A percentile compares a stretch with the other conserved stretches of the same genome.
Evolutionary conservation across 2,797 vertebrate genomes (phyloP).

Genomic region (Phyllotis vaccarum): DNA sequence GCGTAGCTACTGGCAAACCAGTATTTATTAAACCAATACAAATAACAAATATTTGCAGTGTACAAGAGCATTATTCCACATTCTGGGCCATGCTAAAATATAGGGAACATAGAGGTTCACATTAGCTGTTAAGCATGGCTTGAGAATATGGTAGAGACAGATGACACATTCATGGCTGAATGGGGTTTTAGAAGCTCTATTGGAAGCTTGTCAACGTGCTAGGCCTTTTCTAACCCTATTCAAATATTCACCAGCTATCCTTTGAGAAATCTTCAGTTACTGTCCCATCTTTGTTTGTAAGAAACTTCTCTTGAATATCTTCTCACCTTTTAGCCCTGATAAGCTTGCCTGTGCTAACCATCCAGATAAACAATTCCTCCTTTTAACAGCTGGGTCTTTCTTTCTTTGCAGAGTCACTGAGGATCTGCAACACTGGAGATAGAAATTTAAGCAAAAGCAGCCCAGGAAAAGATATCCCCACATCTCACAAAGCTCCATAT

Average conservation of each 20-base stretch:
- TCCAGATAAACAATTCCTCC: background rate
- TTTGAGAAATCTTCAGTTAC: background rate
- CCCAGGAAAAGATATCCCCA: background rate
- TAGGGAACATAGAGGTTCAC: background rate
- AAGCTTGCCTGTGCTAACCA: background rate
- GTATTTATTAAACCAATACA: no score
- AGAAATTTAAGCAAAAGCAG: background rate
- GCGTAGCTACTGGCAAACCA: no score
- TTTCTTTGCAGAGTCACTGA: background rate
- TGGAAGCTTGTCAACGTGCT: background rate
- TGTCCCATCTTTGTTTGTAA: background rate
- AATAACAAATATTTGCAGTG: no score
- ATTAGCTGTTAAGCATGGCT: background rate
- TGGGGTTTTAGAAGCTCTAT: background rate
- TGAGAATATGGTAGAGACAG: background rate
- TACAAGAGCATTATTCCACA: no score
- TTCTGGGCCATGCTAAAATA: background rate
- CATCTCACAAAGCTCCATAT: background rate
- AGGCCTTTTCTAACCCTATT: background rate
- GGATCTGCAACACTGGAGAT: background rate
- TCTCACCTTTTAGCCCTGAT: background rate
- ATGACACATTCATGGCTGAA: no score
- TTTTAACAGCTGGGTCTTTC: background rate
- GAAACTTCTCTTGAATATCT: background rate
- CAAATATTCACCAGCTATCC: conserved; percentile 4